These are phyloP conservation scores for Uria aalge DNA, from an alignment of 2,113 vertebrate species.

Conservation along the genomic window DNA sequence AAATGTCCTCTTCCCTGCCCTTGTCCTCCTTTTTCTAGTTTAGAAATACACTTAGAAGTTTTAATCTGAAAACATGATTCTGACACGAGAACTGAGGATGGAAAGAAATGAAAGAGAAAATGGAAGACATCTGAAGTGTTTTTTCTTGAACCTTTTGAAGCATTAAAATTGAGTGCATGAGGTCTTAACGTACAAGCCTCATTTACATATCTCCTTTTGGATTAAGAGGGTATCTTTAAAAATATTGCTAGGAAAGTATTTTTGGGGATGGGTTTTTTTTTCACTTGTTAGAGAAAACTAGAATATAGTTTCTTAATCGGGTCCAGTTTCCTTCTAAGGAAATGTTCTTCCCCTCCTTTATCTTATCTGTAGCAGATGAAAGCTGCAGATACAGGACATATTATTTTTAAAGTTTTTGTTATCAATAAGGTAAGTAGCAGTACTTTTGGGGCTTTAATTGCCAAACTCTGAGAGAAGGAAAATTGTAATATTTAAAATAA, in stretches of 20 bases:
- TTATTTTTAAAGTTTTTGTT: background rate
- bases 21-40: constrained; percentile 58
- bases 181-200: background rate
- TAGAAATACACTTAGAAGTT: constrained; percentile 22
- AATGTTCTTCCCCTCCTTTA: background rate
- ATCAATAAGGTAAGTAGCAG: background rate
- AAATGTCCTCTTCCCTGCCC: constrained; percentile 46
- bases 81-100: background rate
- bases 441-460: background rate
- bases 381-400: background rate
- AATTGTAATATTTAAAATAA: background rate
- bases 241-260: background rate
- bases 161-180: background rate
- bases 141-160: constrained; percentile 16
- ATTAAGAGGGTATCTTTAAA: background rate
- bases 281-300: background rate
- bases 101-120: constrained; percentile 3
- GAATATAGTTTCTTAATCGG: background rate
- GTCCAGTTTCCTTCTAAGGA: background rate
- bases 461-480: background rate
- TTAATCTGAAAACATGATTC: constrained; percentile 27
- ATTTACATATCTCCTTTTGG: constrained; percentile 18
- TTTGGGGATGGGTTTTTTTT: background rate
- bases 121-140: background rate
- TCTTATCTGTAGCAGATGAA: background rate